phyloP scores from a whole-genome alignment of 2,888 invertebrate genomes.

The Drosophila mayaguana region DNA sequence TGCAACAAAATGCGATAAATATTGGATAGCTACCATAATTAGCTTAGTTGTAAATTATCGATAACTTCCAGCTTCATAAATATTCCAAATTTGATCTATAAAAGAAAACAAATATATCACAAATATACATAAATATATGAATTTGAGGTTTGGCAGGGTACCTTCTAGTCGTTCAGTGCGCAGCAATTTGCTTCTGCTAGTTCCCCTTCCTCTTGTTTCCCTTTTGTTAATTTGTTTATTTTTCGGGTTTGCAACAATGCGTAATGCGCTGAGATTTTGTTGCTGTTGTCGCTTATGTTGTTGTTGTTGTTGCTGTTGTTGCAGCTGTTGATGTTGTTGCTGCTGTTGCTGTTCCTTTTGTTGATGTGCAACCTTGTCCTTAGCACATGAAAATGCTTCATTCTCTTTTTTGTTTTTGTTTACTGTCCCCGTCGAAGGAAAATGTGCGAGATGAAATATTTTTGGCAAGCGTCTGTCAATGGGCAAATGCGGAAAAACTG shows the following conservation, averaged over 20 bases:
- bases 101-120: too few relatives aligned
- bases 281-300: constrained; percentile 1
- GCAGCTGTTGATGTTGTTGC: too few relatives aligned
- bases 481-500: neutral
- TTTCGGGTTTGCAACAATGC: constrained; percentile 62
- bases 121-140: too few relatives aligned
- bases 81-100: too few relatives aligned
- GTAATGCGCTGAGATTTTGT: constrained; percentile 54
- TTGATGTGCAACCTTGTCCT: constrained; percentile 67
- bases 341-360: constrained; percentile 21
- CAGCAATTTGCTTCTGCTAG: neutral
- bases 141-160: neutral
- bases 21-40: too few relatives aligned
- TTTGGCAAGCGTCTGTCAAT: constrained; percentile 52
- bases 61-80: too few relatives aligned
- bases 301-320: constrained; percentile 21
- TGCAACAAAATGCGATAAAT: too few relatives aligned
- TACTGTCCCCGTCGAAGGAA: constrained; percentile 42
- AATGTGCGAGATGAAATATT: constrained; percentile 50
- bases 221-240: constrained; percentile 67
- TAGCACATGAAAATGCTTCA: constrained; percentile 61
- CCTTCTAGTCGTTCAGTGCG: neutral
- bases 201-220: constrained; percentile 15
- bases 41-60: too few relatives aligned
- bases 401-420: constrained; percentile 7